Conservation (phyloP, 2,113 vertebrate species). For the Entelurus aequoreus region DNA sequence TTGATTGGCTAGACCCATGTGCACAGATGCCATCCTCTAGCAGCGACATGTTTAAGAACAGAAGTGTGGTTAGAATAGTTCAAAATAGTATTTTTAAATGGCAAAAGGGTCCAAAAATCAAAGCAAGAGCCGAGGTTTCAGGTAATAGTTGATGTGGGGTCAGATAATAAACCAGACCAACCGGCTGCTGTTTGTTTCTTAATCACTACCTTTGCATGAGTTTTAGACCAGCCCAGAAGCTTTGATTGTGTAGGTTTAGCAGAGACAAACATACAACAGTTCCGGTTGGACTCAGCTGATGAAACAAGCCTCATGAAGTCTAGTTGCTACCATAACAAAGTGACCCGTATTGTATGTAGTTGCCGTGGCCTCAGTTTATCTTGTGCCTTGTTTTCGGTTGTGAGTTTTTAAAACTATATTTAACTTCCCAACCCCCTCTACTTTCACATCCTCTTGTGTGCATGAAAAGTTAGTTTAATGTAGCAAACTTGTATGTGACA, state of each 20-base stretch:
- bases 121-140: neutral
- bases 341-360: too few relatives aligned
- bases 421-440: conserved; percentile 14
- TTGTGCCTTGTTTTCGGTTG: too few relatives aligned
- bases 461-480: conserved; percentile 10
- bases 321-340: too few relatives aligned
- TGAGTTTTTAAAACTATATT: neutral
- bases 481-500: conserved; percentile 1
- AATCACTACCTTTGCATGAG: conserved; percentile 26
- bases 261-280: conserved; percentile 41
- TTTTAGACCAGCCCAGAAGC: conserved; percentile 20
- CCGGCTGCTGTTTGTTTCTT: neutral
- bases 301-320: conserved; percentile 11
- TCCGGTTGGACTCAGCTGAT: conserved; percentile 24
- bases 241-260: conserved; percentile 12
- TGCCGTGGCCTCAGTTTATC: too few relatives aligned
- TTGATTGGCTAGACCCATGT: conserved; percentile 5
- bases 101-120: neutral
- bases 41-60: conserved; percentile 8
- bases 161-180: neutral
- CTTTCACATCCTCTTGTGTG: conserved; percentile 53
- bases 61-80: conserved; percentile 23
- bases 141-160: conserved; percentile 3
- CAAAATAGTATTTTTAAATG: conserved; percentile 24
- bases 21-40: neutral